Evolutionary conservation across 1,140 invertebrate species (phyloP), one percentile per base, ranked within the genome.

Genomic region (Pseudomyrmex pallidus): DNA sequence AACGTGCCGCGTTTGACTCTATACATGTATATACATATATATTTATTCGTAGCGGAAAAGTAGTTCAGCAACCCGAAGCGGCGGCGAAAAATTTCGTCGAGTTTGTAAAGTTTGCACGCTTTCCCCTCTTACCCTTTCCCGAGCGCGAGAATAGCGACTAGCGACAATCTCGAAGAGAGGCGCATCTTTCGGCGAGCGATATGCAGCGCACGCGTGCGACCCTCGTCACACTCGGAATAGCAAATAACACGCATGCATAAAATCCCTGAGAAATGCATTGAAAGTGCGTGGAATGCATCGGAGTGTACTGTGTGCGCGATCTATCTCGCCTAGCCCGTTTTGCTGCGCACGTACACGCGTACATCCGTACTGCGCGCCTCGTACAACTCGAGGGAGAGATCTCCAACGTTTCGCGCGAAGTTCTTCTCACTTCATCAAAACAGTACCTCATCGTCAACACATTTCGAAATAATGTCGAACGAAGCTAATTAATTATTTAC

Each of bases 201-300:
- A 87, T 93, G 91, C 93, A 90, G 80, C 74, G 90, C 92, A 94
- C 93, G 92, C 89, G 84, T 90, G 89, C 87, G 91, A 89, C 85
- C 84, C 90, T 90, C 87, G 84, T 87, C 92, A 91, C 92, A 89
- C 88, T 89, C 87, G 90, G 94, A 94, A 94, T 94, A 93, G 91
- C 91, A 94, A 94, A 92, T 88, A 35, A 86, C 86, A 84, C 82
- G 84, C 80, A 78, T 84, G 86, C 88, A 88, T 88, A 90, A 90
- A 87, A 87, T 91, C 86, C 89, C 90, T 93, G 91, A 92, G 91
- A 92, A 93, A 94, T 92, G 91, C 88, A 91, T 91, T 88, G 90
- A 92, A 92, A 92, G 91, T 90, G 88, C 90, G 89, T 84, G 90
- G 92, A 94, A 94, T 94, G 93, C 91, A 91, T 89, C 64, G 76